Evolutionary conservation across 2,888 invertebrate genomes (phyloP), one percentile per base, ranked within the genome.

Genomic region (Trissonchulus latispiculum): DNA sequence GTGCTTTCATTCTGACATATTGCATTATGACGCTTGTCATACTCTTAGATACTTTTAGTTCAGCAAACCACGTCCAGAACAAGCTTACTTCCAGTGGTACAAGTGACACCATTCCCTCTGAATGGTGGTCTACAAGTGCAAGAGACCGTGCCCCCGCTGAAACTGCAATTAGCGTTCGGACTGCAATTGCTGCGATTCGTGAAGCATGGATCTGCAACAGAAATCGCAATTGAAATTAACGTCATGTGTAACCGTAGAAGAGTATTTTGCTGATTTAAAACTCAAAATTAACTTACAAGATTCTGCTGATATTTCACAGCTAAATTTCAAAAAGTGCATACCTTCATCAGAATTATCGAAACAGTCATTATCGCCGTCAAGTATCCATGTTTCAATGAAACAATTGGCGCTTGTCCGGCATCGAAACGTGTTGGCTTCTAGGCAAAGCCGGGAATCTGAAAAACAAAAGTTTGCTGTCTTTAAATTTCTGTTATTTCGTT

Each of bases 341-440:
- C 69, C 69, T 33, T 68, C 69, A 33, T 68, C 69, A 33, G 69
- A 68, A 68, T 68, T 68, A 68, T 68, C 69, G 8, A 68, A 15
- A 36, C 69, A 68, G 36, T 68, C 69, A n/a, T 68, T 36, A 35
- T 68, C 36, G 2, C 69, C 69, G 36, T 68, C 69, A 2, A 68
- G 31, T 3, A 36, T 36, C 28, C 28, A 68, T 2, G n/a, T 2
- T 31, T 33, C 36, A 3, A n/a, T 8, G 33, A 35, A 68, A 68
- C 69, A 68, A n/a, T 68, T 68, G 33, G 35, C 36, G 28, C 35
- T 68, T 3, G 35, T n/a, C 8, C 69, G 69, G n/a, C 69, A 68
- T n/a, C 8, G 29, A n/a, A 68, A 68, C 28, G 33, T n/a, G 28
- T 15, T 8, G 35, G 69, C 35, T 8, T 68, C 36, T 3, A n/a